Evolutionary conservation across 1,140 invertebrate species (phyloP), one percentile per base, ranked within the genome.

Genomic region (Polypedilum pembai): DNA sequence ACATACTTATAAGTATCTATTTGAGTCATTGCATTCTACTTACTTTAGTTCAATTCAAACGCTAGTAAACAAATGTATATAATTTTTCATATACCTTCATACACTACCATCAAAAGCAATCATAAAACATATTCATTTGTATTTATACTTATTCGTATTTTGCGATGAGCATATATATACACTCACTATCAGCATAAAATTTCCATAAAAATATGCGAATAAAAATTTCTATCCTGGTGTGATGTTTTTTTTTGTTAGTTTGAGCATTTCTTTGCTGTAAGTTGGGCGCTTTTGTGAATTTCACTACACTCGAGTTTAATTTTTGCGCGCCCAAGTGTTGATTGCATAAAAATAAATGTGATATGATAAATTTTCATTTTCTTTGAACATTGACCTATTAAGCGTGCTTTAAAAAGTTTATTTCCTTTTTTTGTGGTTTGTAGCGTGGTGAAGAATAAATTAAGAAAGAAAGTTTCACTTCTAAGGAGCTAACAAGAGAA

Each of bases 321-420:
- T 69, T 69, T 20, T 18, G 17, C 65, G 65, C 65, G 17, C 65
- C 17, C 17, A 69, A 21, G 65, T 69, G 65, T 69, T 69, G 65
- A 69, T 69, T 18, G 17, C 65, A 21, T 69, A 69, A 69, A 69
- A 18, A 69, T 33, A n/a, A n/a, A n/a, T n/a, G 4, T 15, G 45
- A 56, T 12, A 69, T 56, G n/a, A 56, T 69, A 69, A 69, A 69
- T 69, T 69, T 69, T 69, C 65, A 69, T 20, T 69, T 69, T 69
- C 65, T 69, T 69, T 69, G 65, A 69, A 69, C 65, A 69, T 69
- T 69, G 65, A 69, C 65, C 65, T 69, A 18, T 10, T 20, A 69
- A 69, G 1, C 7, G 24, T 33, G 24, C 24, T 33, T 33, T 20
- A 21, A 21, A 56, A 69, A 69, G 65, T 69, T 69, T 69, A 3